Conservation (phyloP, 2,888 invertebrate genomes). For the Petrophora chlorosata region DNA sequence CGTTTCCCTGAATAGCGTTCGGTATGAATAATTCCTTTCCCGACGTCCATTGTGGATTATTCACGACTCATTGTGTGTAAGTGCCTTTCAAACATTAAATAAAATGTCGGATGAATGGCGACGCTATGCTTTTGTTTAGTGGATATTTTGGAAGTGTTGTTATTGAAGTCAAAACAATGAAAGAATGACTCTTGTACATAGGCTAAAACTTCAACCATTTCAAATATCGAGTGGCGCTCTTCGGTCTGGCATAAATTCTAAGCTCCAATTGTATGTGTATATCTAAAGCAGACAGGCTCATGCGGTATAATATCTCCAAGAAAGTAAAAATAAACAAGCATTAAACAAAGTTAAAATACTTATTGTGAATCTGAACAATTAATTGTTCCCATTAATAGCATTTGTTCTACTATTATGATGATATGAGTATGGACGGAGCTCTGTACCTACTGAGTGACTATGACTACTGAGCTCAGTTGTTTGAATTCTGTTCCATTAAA, state of each 20-base stretch:
- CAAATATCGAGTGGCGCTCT: no score
- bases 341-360: no score
- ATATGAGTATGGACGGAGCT: no score
- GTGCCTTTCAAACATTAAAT: constrained; percentile 68
- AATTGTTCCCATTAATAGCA: no score
- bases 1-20: constrained; percentile 59
- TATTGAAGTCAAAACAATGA: constrained; percentile 58
- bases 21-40: constrained; percentile 62
- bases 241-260: no score
- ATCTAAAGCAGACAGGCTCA: no score
- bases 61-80: constrained; percentile 72
- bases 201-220: constrained; percentile 36
- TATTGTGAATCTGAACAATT: no score
- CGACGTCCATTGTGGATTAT: constrained; percentile 69
- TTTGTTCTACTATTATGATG: not conserved
- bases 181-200: constrained; percentile 37
- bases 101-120: constrained; percentile 66
- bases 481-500: not conserved
- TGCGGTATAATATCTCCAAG: no score
- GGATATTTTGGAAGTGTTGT: constrained; percentile 66
- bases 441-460: no score
- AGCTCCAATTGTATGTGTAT: no score
- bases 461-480: not conserved
- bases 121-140: constrained; percentile 62
- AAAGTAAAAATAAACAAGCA: no score